Evolutionary conservation across 2,113 vertebrate genomes (phyloP).

Genomic region (Platycercus adscitus): DNA sequence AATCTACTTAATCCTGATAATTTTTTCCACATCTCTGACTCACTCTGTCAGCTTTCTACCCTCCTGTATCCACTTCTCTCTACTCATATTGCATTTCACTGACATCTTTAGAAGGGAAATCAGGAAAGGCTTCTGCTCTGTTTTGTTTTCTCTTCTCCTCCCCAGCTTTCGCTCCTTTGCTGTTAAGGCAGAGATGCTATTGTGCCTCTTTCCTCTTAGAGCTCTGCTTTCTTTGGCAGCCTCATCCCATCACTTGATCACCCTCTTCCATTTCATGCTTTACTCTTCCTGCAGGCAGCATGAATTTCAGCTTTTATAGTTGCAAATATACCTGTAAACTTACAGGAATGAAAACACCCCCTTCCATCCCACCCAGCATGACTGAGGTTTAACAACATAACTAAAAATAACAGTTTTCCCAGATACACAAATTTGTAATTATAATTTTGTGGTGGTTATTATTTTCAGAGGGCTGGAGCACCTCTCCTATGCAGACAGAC

Average conservation of each 20-base stretch:
- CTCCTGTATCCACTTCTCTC: not conserved
- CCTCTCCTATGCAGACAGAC: not conserved
- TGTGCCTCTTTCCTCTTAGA: not conserved
- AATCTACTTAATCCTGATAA: not conserved
- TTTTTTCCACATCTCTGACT: not conserved
- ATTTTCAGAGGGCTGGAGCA: not conserved
- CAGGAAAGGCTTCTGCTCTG: not conserved
- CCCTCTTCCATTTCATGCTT: not conserved
- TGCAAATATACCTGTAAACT: too few species aligned
- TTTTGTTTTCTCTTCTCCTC: not conserved
- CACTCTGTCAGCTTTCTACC: not conserved
- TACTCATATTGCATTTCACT: not conserved
- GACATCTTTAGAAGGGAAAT: not conserved
- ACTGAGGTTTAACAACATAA: not conserved
- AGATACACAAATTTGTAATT: not conserved
- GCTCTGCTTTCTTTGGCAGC: not conserved
- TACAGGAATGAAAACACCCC: not conserved
- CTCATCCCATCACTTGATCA: not conserved
- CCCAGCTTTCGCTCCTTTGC: not conserved
- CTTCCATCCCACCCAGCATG: not conserved
- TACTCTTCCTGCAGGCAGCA: not conserved
- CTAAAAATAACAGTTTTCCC: not conserved
- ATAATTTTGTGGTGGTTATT: not conserved
- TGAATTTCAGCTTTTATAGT: not conserved
- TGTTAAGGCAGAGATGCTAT: not conserved